Conservation (phyloP, 2,888 invertebrate genomes). For the Lycocerus yunnanus region DNA sequence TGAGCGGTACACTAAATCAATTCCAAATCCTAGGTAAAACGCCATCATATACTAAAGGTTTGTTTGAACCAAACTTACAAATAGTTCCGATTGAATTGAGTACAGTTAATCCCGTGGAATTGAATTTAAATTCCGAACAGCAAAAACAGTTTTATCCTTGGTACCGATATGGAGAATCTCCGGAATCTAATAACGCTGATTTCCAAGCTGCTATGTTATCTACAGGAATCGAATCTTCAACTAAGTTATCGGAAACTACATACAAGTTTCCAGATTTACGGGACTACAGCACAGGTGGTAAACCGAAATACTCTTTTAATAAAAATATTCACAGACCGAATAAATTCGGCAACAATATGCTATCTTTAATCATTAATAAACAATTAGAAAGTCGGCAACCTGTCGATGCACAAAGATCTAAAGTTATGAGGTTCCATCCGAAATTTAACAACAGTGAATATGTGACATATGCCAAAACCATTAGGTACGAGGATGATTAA, state of each 20-base stretch:
- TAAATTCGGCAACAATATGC: not conserved
- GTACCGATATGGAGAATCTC: not conserved
- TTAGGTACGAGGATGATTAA: conserved; percentile 12
- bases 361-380: not conserved
- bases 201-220: conserved; percentile 42
- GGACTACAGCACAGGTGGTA: conserved; percentile 52
- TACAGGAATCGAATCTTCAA: not conserved
- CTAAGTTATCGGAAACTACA: conserved; percentile 16
- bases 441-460: conserved; percentile 31
- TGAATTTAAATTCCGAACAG: conserved; percentile 30
- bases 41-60: conserved; percentile 9
- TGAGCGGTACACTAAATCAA: not conserved
- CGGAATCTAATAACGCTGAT: conserved; percentile 36
- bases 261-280: conserved; percentile 57
- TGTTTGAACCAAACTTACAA: conserved; percentile 38
- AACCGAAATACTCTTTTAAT: conserved; percentile 17
- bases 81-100: conserved; percentile 44
- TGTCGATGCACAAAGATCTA: conserved; percentile 20
- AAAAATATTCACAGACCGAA: not conserved
- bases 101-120: conserved; percentile 43
- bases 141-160: not conserved
- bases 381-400: conserved; percentile 1
- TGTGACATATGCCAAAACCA: conserved; percentile 39
- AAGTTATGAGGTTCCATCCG: conserved; percentile 37
- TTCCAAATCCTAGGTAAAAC: not conserved